phyloP scores from a whole-genome alignment of 1,140 invertebrate genomes.

The Chironomus striatipennis region DNA sequence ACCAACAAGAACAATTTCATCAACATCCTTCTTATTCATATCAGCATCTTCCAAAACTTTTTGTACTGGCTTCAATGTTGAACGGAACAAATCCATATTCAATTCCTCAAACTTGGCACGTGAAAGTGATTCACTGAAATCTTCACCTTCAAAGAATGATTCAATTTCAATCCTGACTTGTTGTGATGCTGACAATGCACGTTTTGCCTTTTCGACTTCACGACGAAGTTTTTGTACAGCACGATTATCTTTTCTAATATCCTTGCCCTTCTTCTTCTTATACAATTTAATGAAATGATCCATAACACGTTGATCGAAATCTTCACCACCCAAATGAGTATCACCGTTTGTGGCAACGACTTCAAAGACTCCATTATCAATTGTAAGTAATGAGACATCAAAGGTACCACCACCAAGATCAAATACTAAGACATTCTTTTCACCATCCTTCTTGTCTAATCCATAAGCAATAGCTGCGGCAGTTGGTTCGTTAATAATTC shows the following conservation, averaged over 20 bases:
- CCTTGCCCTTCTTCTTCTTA: conserved; percentile 99
- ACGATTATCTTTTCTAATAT: conserved; percentile 89
- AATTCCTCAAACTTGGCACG: conserved; percentile 99
- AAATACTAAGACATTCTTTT: conserved; percentile 98
- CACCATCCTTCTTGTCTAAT: conserved; percentile 97
- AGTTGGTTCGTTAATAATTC: conserved; percentile 99
- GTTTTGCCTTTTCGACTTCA: conserved; percentile 97
- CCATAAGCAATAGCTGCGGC: conserved; percentile 99
- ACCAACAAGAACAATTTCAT: conserved; percentile 98
- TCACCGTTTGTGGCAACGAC: conserved; percentile 96
- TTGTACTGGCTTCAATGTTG: conserved; percentile 97
- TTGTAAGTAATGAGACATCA: conserved; percentile 97
- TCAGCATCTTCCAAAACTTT: conserved; percentile 97
- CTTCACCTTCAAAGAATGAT: conserved; percentile 97
- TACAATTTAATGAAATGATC: conserved; percentile 98
- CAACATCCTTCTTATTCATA: conserved; percentile 96
- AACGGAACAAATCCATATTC: conserved; percentile 98
- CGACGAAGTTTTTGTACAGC: conserved; percentile 93
- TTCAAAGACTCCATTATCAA: conserved; percentile 93
- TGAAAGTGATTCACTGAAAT: conserved; percentile 98
- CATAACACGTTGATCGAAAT: conserved; percentile 98
- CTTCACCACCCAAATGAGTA: conserved; percentile 96
- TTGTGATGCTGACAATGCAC: conserved; percentile 89
- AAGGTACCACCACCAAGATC: conserved; percentile 99
- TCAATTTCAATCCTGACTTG: conserved; percentile 99